Evolutionary conservation across 2,888 invertebrate genomes (phyloP), one percentile per base, ranked within the genome.

Genomic region (Steinernema scapterisci): DNA sequence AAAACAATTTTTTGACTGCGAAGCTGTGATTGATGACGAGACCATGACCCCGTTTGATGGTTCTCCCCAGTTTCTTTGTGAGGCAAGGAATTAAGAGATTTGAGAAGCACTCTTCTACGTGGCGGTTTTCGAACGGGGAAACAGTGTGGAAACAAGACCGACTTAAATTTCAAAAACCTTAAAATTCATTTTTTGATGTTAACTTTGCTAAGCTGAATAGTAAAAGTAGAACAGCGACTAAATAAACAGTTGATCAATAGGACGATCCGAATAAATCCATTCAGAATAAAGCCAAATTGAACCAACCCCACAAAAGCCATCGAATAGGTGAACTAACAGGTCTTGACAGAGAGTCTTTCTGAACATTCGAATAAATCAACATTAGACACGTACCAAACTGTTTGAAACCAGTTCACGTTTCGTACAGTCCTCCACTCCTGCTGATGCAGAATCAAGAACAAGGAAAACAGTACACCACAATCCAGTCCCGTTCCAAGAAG

Each of bases 21-120:
- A 52, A 52, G 52, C 52, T 21, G 52, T 52, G 52, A 52, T 52
- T 52, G 52, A 52, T 52, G 52, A 11, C 21, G 23, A 23, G 23
- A 21, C 23, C 21, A 23, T 52, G 52, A 52, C 52, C 52, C 23
- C 23, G 21, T 21, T 52, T 19, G 19, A 21, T n/a, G 23, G 38
- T 38, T 52, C 52, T 21, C 38, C 23, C 48, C 7, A 48, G 21
- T 9, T 52, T 52, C 23, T 52, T 52, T 52, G 19, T 21, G 23
- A 52, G 23, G 52, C 52, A 52, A 21, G 52, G 23, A 52, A 23
- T 21, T 23, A 52, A 38, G 9, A 38, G 38, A 38, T 38, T 38
- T 38, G 38, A 38, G 38, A 38, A 38, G 5, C n/a, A n/a, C 5
- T 38, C 38, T 38, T 9, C 38, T 38, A 38, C 38, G 38, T 38